Percentiles rank a stretch among this genome's conserved stretches.
These are phyloP conservation scores for Nomada ferruginata DNA, from an alignment of 2,888 invertebrate species.

Conservation along the genomic window DNA sequence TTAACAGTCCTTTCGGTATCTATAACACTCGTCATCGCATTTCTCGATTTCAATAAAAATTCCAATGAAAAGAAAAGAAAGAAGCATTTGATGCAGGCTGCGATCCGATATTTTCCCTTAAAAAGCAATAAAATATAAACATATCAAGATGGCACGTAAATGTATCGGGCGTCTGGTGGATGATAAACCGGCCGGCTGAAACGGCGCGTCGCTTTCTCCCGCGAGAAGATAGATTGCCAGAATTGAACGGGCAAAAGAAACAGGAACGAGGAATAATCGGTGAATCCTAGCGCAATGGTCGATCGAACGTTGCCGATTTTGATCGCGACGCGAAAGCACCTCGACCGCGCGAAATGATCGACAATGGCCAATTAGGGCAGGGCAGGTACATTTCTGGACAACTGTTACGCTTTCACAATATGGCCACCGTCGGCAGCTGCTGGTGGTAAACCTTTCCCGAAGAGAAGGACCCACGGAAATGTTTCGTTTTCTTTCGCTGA, in stretches of 20 bases:
- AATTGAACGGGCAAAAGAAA: background rate
- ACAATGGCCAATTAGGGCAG: conserved; percentile 69
- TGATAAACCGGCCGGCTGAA: background rate
- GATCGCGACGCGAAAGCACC: conserved; percentile 35
- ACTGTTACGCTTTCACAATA: conserved; percentile 69
- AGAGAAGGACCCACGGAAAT: conserved; percentile 14
- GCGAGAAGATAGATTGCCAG: background rate
- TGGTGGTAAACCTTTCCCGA: conserved; percentile 45
- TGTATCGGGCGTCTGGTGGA: background rate
- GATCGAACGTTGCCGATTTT: conserved; percentile 18
- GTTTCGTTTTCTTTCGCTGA: conserved; percentile 47
- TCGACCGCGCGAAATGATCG: conserved; percentile 29
- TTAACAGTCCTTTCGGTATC: no score
- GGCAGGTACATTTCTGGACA: conserved; percentile 59
- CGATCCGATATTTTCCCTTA: background rate
- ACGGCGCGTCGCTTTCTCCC: background rate
- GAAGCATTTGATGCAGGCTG: background rate
- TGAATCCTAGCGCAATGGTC: background rate
- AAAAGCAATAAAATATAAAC: background rate
- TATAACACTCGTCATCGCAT: background rate
- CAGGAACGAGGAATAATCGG: background rate
- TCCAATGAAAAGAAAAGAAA: background rate
- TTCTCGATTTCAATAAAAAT: background rate
- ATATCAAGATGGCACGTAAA: background rate
- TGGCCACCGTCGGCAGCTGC: conserved; percentile 64